These are phyloP conservation scores for Andricus quercusramuli DNA, from an alignment of 2,888 invertebrate genomes.

Conservation along the genomic window DNA sequence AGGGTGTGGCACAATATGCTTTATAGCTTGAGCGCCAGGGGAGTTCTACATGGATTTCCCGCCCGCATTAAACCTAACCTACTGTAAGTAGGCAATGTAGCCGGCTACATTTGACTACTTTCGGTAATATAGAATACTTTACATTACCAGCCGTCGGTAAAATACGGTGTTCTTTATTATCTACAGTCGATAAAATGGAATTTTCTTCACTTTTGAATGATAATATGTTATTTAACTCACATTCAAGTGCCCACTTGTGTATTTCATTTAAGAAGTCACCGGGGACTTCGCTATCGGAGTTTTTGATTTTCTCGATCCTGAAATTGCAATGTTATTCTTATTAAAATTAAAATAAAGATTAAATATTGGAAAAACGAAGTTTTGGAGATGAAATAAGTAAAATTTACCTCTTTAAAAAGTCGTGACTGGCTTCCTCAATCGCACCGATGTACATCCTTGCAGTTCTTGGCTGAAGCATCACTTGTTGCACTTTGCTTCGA, in stretches of 20 bases:
- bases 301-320: slow-evolving; percentile 82
- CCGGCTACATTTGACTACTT: too few relatives aligned
- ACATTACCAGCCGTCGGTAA: not conserved
- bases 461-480: slow-evolving; percentile 87
- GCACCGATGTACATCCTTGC: slow-evolving; percentile 86
- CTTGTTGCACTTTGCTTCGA: slow-evolving; percentile 88
- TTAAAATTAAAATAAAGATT: not conserved
- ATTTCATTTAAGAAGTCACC: slow-evolving; percentile 86
- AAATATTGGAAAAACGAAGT: not conserved
- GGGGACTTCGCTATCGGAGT: slow-evolving; percentile 82
- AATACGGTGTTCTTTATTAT: not conserved
- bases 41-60: too few relatives aligned
- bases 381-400: not conserved
- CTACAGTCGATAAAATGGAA: slow-evolving; percentile 1
- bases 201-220: not conserved
- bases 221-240: slow-evolving; percentile 79
- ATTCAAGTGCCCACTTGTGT: slow-evolving; percentile 90
- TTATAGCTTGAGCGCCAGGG: too few relatives aligned
- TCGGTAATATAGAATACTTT: not conserved
- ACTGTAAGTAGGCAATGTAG: too few relatives aligned
- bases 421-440: slow-evolving; percentile 85
- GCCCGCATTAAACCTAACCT: rapidly evolving
- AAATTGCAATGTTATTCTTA: slow-evolving; percentile 53
- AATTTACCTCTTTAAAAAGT: slow-evolving; percentile 84
- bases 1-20: too few relatives aligned